These are phyloP conservation scores for Trematomus bernacchii DNA, from an alignment of 2,797 vertebrate genomes.

Conservation along the genomic window DNA sequence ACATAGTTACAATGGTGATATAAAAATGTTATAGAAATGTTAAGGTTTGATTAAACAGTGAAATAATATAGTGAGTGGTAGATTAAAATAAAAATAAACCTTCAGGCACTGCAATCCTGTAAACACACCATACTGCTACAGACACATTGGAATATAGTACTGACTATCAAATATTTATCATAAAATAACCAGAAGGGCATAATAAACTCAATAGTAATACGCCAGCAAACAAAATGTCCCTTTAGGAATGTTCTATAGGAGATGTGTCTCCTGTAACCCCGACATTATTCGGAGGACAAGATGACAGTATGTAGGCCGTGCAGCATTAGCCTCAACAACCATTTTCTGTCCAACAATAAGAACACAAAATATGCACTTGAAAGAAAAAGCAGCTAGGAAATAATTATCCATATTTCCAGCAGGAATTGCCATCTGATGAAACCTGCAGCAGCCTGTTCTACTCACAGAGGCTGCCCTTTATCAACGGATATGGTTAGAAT, in stretches of 20 bases:
- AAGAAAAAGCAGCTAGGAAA: neutral
- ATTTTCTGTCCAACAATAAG: constrained; percentile 23
- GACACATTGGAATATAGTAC: constrained; percentile 10
- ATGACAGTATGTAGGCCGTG: constrained; percentile 51
- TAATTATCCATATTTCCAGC: neutral
- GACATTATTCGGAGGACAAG: constrained; percentile 27
- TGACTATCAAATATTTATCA: neutral
- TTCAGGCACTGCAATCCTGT: constrained; percentile 10
- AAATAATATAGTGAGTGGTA: neutral
- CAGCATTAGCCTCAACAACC: constrained; percentile 17
- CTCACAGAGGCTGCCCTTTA: constrained; percentile 7
- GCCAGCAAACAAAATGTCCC: constrained; percentile 9
- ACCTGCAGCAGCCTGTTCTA: neutral
- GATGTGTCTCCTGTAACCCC: constrained; percentile 4
- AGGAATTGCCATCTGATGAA: neutral
- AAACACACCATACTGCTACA: constrained; percentile 22
- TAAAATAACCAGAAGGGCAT: neutral
- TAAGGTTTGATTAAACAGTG: neutral
- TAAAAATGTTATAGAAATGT: neutral
- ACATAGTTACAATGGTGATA: neutral
- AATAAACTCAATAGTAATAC: neutral
- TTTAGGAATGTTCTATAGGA: constrained; percentile 30
- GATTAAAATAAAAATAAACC: neutral
- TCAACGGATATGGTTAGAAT: neutral
- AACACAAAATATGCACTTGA: neutral